phyloP scores from a whole-genome alignment of 2,113 vertebrate species.

The Lepidothrix coronata region DNA sequence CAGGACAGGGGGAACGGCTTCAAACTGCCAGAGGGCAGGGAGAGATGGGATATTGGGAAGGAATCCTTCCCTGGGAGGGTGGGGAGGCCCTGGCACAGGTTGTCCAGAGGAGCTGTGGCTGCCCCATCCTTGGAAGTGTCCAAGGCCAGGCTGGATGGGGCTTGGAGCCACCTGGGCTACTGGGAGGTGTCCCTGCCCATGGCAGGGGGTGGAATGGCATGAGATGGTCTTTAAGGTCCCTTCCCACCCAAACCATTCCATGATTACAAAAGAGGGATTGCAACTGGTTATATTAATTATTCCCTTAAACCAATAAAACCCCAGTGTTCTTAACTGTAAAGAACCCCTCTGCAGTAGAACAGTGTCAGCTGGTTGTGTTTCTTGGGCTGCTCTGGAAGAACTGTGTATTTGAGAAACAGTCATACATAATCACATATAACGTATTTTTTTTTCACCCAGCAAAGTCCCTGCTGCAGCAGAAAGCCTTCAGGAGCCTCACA shows the following conservation, averaged over 20 bases:
- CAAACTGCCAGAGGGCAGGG: not conserved
- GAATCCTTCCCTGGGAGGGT: rapidly evolving
- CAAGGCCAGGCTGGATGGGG: rapidly evolving
- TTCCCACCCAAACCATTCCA: not conserved
- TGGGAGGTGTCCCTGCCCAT: not conserved
- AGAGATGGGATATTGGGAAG: too few relatives aligned
- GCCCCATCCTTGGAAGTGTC: not conserved
- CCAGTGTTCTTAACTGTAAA: not conserved
- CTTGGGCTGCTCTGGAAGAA: not conserved
- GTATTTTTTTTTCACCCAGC: not conserved
- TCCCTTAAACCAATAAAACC: not conserved
- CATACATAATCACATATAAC: rapidly evolving
- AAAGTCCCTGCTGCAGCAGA: not conserved
- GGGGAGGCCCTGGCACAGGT: rapidly evolving
- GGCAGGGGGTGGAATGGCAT: not conserved
- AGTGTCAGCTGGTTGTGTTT: not conserved
- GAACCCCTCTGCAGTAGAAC: not conserved
- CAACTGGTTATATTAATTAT: too few relatives aligned
- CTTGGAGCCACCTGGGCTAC: rapidly evolving
- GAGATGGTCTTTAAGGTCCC: not conserved
- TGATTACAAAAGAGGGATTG: not conserved
- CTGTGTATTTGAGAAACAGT: not conserved
- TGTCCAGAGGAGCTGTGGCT: not conserved
- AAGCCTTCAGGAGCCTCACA: not conserved
- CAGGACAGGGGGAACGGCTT: too few relatives aligned